Evolutionary conservation across 1,140 invertebrate species (phyloP).

Genomic region (Plectrocnemia conspersa): DNA sequence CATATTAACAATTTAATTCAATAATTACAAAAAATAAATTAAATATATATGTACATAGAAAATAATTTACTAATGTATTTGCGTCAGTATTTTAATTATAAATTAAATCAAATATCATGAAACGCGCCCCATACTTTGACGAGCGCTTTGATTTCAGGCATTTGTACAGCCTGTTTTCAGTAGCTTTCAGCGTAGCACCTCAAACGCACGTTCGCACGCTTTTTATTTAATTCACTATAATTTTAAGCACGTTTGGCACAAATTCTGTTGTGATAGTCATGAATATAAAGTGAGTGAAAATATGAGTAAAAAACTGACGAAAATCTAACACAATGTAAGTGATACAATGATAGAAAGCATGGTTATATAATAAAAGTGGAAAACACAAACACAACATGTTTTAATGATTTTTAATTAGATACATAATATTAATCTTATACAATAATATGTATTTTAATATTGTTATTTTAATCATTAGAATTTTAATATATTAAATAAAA

Average conservation of each 20-base stretch:
- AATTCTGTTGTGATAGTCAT: neutral
- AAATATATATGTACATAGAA: neutral
- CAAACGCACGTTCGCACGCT: constrained; percentile 18
- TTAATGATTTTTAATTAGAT: too few relatives aligned
- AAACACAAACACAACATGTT: too few relatives aligned
- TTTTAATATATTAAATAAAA: too few relatives aligned
- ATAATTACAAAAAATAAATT: neutral
- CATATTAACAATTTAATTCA: neutral
- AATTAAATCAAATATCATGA: neutral
- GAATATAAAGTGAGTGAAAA: neutral
- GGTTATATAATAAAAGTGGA: too few relatives aligned
- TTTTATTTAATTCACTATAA: constrained; percentile 3
- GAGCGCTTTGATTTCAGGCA: neutral
- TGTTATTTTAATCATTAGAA: too few relatives aligned
- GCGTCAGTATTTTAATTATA: neutral
- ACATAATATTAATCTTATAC: too few relatives aligned
- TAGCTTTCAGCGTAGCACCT: constrained; percentile 16
- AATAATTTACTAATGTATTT: neutral
- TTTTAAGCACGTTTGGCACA: neutral
- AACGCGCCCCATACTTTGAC: neutral
- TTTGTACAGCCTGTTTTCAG: constrained; percentile 12
- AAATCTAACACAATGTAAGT: neutral
- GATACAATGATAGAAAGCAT: too few relatives aligned
- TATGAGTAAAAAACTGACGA: neutral
- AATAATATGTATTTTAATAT: too few relatives aligned